phyloP scores from a whole-genome alignment of 2,113 vertebrate genomes.

The Vidua macroura region DNA sequence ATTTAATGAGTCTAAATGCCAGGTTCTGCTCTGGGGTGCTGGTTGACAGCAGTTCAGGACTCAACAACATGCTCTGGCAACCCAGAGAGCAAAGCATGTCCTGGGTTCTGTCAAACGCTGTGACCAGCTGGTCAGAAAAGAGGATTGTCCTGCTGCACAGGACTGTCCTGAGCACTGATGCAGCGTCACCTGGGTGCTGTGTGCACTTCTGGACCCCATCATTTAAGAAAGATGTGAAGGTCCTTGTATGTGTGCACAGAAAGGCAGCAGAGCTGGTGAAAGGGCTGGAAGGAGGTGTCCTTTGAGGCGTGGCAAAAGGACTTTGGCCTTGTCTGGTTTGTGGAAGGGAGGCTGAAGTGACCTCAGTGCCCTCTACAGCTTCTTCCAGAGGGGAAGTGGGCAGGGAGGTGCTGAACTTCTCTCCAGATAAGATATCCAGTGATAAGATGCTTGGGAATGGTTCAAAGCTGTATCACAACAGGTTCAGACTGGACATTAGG shows the following conservation, averaged over 20 bases:
- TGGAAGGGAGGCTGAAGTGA: neutral
- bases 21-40: neutral
- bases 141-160: neutral
- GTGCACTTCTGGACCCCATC: no score
- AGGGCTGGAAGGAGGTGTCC: neutral
- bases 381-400: no score
- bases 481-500: neutral
- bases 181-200: neutral
- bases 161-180: neutral
- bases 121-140: neutral
- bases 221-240: neutral
- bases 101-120: neutral
- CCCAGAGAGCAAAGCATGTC: neutral
- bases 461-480: accelerated
- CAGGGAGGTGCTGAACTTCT: neutral
- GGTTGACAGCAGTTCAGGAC: neutral
- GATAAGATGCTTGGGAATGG: neutral
- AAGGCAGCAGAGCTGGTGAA: neutral
- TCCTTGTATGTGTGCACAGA: neutral
- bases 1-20: neutral
- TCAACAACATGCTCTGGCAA: neutral
- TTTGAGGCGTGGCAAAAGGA: neutral
- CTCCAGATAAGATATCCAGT: neutral
- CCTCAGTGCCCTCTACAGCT: neutral
- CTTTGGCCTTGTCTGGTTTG: neutral